phyloP scores from a whole-genome alignment of 1,140 invertebrate genomes.

The Homalodisca vitripennis region DNA sequence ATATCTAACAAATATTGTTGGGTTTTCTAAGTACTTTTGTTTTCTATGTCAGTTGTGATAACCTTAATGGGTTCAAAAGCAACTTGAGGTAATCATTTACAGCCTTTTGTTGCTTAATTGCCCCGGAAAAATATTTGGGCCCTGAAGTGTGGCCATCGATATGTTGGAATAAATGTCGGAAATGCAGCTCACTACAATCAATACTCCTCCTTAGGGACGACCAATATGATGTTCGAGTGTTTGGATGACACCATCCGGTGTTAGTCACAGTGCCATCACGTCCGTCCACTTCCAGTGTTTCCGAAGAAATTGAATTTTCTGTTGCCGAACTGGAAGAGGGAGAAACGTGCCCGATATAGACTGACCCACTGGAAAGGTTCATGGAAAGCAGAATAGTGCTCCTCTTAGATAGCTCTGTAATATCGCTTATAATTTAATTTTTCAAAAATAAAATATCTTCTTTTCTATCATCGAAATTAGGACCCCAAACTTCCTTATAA shows the following conservation, averaged over 20 bases:
- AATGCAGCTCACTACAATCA: slow-evolving; percentile 41
- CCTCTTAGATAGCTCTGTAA: slow-evolving; percentile 36
- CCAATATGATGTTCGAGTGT: slow-evolving; percentile 36
- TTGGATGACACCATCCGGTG: slow-evolving; percentile 40
- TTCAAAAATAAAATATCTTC: slow-evolving; percentile 39
- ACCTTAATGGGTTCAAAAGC: slow-evolving; percentile 36
- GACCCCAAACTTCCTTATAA: no score
- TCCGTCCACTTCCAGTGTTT: slow-evolving; percentile 36
- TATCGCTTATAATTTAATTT: slow-evolving; percentile 38
- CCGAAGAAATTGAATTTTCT: slow-evolving; percentile 34
- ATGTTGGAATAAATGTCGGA: slow-evolving; percentile 42
- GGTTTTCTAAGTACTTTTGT: slow-evolving; percentile 39
- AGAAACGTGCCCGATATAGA: slow-evolving; percentile 40
- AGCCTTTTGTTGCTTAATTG: slow-evolving; percentile 40
- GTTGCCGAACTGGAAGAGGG: slow-evolving; percentile 36
- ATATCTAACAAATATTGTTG: slow-evolving; percentile 44
- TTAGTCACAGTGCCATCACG: slow-evolving; percentile 45
- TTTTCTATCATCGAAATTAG: slow-evolving; percentile 38
- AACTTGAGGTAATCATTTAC: slow-evolving; percentile 36
- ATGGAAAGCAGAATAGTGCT: slow-evolving; percentile 39
- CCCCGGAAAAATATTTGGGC: slow-evolving; percentile 39
- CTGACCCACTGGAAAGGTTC: slow-evolving; percentile 42
- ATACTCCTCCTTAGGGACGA: slow-evolving; percentile 40
- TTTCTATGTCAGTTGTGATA: slow-evolving; percentile 35
- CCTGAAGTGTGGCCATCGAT: slow-evolving; percentile 41